phyloP scores from a whole-genome alignment of 2,113 vertebrate genomes.

The Chloropsis hardwickii region DNA sequence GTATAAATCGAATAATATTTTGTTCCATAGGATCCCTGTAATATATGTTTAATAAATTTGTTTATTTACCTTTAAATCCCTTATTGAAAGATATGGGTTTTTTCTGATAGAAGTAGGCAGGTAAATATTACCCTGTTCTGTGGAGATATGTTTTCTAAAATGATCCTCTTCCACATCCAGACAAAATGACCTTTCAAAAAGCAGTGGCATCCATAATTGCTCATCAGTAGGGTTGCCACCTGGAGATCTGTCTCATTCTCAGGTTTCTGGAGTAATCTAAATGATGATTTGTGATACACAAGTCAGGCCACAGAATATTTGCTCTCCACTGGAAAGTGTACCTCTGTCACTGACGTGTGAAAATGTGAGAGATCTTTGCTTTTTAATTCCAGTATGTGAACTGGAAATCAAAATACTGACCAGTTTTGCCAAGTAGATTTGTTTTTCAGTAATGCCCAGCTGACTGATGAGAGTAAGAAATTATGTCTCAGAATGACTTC shows the following conservation, averaged over 20 bases:
- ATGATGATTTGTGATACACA: neutral
- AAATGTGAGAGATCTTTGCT: neutral
- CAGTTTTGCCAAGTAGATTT: neutral
- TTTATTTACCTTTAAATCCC: neutral
- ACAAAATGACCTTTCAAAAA: neutral
- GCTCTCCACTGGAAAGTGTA: neutral
- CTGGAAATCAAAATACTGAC: neutral
- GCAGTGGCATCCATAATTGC: neutral
- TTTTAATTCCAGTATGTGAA: neutral
- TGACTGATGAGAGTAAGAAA: neutral
- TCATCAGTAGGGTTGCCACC: neutral
- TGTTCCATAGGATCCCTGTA: neutral
- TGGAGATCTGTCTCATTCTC: neutral
- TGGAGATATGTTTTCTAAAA: neutral
- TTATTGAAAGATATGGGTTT: neutral
- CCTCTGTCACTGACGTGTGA: neutral
- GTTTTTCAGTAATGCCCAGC: neutral
- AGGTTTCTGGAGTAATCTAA: neutral
- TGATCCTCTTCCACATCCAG: neutral
- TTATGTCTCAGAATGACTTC: neutral
- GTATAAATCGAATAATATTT: neutral
- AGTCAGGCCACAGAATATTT: neutral
- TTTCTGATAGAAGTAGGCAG: neutral
- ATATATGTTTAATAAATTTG: neutral
- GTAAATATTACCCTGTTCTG: neutral